phyloP scores from a whole-genome alignment of 2,797 vertebrate genomes.

The Thripadectes ignobilis region DNA sequence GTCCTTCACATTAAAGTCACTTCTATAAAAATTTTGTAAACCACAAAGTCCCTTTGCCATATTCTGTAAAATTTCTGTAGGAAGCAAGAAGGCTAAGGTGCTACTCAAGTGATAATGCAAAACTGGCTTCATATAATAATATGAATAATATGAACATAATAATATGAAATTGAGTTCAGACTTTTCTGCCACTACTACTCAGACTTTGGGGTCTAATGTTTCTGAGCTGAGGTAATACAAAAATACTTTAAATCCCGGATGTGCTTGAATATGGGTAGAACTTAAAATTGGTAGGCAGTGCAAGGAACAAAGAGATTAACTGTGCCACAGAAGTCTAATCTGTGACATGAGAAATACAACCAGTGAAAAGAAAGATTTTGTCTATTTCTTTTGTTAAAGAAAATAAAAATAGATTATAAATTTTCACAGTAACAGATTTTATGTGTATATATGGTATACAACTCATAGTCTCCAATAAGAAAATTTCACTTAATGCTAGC shows the following conservation, averaged over 20 bases:
- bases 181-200: not conserved
- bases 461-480: not conserved
- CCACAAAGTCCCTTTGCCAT: not conserved
- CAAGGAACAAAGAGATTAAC: not conserved
- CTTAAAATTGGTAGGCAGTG: not conserved
- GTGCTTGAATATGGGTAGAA: not conserved
- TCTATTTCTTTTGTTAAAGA: not conserved
- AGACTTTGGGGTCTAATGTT: not conserved
- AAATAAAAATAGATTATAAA: not conserved
- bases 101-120: rapidly evolving
- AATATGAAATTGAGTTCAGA: not conserved
- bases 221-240: not conserved
- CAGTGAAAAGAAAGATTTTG: not conserved
- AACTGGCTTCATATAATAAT: not conserved
- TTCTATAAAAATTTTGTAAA: not conserved
- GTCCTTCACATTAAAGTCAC: not conserved
- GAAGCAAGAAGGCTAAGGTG: not conserved
- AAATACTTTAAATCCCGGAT: not conserved
- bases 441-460: rapidly evolving
- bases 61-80: not conserved
- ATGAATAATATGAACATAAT: no score
- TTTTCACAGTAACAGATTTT: not conserved
- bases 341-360: not conserved
- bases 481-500: not conserved
- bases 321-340: not conserved